A percentile compares a stretch with the other conserved stretches of the same genome.
Conservation (phyloP, 1,140 invertebrate genomes). For the Lasaia peninsularis region DNA sequence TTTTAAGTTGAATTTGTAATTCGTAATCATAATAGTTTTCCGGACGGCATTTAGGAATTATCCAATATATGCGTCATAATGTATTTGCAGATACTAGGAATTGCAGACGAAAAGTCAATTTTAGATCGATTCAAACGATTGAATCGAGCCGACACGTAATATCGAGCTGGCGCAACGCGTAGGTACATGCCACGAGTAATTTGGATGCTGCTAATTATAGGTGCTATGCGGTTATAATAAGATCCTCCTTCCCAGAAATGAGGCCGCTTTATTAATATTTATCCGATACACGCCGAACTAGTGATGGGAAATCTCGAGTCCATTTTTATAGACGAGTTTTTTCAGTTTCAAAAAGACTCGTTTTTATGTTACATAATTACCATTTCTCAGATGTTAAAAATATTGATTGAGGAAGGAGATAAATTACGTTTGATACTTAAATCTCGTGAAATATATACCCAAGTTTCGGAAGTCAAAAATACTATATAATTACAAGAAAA, state of each 20-base stretch:
- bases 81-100: slow-evolving; percentile 7
- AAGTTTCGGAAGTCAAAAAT: too few species aligned
- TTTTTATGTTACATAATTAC: too few species aligned
- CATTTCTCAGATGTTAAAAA: too few species aligned
- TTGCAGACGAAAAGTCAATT: slow-evolving; percentile 26
- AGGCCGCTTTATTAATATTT: slow-evolving; percentile 77
- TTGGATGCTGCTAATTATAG: slow-evolving; percentile 74
- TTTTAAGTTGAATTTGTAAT: too few species aligned
- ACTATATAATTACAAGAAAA: too few species aligned
- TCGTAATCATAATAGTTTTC: background rate
- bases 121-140: slow-evolving; percentile 45
- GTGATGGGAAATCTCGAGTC: too few species aligned
- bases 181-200: slow-evolving; percentile 61
- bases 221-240: slow-evolving; percentile 77
- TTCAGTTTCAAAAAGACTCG: background rate
- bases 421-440: too few species aligned
- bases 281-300: slow-evolving; percentile 69
- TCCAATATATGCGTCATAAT: background rate
- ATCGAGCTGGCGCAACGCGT: slow-evolving; percentile 56
- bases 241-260: slow-evolving; percentile 75
- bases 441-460: too few species aligned
- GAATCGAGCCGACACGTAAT: slow-evolving; percentile 55
- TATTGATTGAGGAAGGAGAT: too few species aligned
- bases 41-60: background rate
- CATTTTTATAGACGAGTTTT: too few species aligned